Evolutionary conservation across 2,797 vertebrate species (phyloP), one percentile per base, ranked within the genome.

Genomic region (Arrhamphus sclerolepis): DNA sequence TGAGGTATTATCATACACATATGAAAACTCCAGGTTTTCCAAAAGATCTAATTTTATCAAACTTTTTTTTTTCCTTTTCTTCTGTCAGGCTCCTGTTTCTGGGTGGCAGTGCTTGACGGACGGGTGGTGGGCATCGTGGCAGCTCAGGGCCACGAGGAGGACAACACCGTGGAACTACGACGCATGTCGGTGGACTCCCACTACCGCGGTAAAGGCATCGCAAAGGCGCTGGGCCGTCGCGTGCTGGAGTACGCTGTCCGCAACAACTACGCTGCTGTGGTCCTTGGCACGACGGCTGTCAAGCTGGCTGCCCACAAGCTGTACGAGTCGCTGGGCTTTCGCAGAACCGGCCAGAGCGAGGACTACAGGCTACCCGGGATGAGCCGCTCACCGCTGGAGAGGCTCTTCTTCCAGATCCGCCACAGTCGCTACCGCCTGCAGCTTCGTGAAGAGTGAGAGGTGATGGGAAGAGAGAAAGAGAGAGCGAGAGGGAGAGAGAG

Each of bases 401-500:
- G 94, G 92, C 93, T 99, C 88, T 99, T 99, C 93, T 99, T 99
- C 92, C 97, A 99, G 94, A 94, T 98, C 84, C 97, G 97, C 86
- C 95, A 98, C 89, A 96, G 96, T 90, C 96, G 94, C 89, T 99
- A 99, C 92, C 95, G 95, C 91, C 92, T 99, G 91, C 96, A 98
- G 93, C 94, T 99, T 79, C 95, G 95, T 31, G 97, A 99, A 91
- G 97, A 99, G 94, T 99, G 94, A 95, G 78, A 60, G 81, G 75
- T 82, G 81, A 70, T 34, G 70, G 80, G 70, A 70, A 64, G 83
- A 68, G 80, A 53, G 74, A 77, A 72, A 74, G 72, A 64, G 66
- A 77, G 74, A 71, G 72, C 67, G 54, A 70, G 54, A 63, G 41
- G 10, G 49, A 53, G 74, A 81, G 67, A 74, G 55, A 41, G 76